Evolutionary conservation across 2,113 vertebrate species (phyloP), one percentile per base, ranked within the genome.

Genomic region (Trachemys scripta): DNA sequence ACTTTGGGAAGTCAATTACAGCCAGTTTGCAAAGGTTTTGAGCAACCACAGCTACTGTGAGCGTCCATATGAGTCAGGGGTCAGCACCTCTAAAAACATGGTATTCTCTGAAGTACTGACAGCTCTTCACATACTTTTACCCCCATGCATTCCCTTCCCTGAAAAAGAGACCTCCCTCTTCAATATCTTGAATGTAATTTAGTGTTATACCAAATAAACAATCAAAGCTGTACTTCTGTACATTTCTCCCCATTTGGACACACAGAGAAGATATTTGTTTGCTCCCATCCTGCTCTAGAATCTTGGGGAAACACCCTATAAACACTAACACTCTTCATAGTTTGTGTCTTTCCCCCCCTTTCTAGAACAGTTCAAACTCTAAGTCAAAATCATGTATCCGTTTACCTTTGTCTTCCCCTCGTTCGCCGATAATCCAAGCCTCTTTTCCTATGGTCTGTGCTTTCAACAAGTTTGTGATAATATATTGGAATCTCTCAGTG

Each of bases 361-460:
- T 35, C 14, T 69, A 57, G 56, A 57, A 27, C 56, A 57, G 56
- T 57, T 57, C 56, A 57, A 27, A 57, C 4, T 57, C 54, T 22
- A 81, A 69, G 7, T 79, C 25, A 78, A 16, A 59, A 91, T 27
- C 45, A 84, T 59, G 9, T 5, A 91, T 80, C 38, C 8, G 11
- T 97, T 98, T 98, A 99, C 99, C 99, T 99, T 99, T 99, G 96
- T 98, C 98, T 95, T 99, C 99, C 4, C 99, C 99, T 47, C 98
- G 99, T 88, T 99, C 99, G 91, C 99, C 99, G 78, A 99, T 97
- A 95, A 99, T 96, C 99, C 99, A 99, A 54, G 98, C 98, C 80
- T 98, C 98, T 96, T 98, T 99, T 82, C 98, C 98, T 8, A 98
- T 96, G 80, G 97, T 98, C 51, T 98, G 94, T 62, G 96, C 95